Percentiles rank a stretch among this genome's conserved stretches.
phyloP scores from a whole-genome alignment of 2,113 vertebrate genomes.

The Bettongia penicillata region DNA sequence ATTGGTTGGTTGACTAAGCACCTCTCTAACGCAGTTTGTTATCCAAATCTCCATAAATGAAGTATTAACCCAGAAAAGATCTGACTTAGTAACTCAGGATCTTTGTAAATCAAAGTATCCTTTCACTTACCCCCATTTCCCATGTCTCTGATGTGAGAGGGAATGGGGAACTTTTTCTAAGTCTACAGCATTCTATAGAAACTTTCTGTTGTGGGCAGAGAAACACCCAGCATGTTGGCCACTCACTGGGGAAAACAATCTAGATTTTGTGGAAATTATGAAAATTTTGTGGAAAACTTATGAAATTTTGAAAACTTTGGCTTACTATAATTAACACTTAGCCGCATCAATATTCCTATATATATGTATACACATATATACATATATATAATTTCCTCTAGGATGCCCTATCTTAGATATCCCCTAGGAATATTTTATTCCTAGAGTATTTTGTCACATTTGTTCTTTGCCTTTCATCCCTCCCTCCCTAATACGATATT shows the following conservation, averaged over 20 bases:
- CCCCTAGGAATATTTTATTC: not conserved
- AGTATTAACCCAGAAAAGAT: not conserved
- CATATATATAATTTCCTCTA: not conserved
- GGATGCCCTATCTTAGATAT: too few relatives aligned
- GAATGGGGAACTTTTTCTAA: not conserved
- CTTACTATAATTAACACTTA: not conserved
- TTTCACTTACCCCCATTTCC: not conserved
- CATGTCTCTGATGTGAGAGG: not conserved
- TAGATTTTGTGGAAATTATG: not conserved
- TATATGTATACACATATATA: not conserved
- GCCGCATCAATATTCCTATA: not conserved
- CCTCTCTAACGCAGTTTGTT: not conserved
- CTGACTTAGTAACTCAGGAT: not conserved
- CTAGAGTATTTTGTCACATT: not conserved
- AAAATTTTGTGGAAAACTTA: not conserved
- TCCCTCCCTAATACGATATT: not conserved
- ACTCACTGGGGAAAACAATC: not conserved
- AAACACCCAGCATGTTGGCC: not conserved
- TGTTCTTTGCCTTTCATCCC: not conserved
- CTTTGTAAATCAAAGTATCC: not conserved
- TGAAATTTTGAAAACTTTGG: not conserved
- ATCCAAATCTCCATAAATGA: not conserved
- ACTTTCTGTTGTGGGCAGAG: not conserved
- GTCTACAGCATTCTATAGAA: not conserved
- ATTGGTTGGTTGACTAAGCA: not conserved